Percentiles rank a stretch among this genome's conserved stretches.
Conservation (phyloP, 2,888 invertebrate species). For the Hydrotaea diabolus region DNA sequence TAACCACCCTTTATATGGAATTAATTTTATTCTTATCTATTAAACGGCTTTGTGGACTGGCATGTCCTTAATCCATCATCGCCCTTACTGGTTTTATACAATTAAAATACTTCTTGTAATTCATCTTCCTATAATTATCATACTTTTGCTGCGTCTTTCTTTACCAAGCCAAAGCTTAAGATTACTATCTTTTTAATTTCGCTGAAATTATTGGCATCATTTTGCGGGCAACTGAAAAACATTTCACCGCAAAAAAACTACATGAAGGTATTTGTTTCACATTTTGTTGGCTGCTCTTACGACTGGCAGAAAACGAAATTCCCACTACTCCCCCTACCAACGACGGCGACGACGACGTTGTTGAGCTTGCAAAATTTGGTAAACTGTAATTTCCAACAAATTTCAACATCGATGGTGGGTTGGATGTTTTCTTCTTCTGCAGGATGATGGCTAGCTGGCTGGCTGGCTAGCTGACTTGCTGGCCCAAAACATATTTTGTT, state of each 20-base stretch:
- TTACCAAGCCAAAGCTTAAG: not conserved
- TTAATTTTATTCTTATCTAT: too few relatives aligned
- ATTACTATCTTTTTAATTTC: slow-evolving; percentile 28
- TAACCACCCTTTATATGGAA: too few relatives aligned
- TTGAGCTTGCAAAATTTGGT: not conserved
- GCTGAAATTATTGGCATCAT: slow-evolving; percentile 36
- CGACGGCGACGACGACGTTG: too few relatives aligned
- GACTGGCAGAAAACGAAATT: not conserved
- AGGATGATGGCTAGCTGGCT: slow-evolving; percentile 14
- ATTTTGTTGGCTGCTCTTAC: slow-evolving; percentile 32
- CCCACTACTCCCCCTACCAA: not conserved
- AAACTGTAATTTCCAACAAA: slow-evolving; percentile 34
- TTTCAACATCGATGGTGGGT: not conserved
- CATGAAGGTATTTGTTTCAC: not conserved
- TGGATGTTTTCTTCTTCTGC: not conserved
- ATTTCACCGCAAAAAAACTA: not conserved
- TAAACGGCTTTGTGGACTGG: too few relatives aligned
- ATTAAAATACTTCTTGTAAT: too few relatives aligned
- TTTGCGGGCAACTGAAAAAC: not conserved
- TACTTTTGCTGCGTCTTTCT: too few relatives aligned
- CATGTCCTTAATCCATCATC: too few relatives aligned
- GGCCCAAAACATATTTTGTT: slow-evolving; percentile 50
- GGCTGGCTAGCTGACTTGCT: too few relatives aligned
- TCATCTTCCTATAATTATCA: too few relatives aligned
- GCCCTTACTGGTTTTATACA: too few relatives aligned